Conservation (phyloP, 2,113 vertebrate genomes). For the Bos javanicus region DNA sequence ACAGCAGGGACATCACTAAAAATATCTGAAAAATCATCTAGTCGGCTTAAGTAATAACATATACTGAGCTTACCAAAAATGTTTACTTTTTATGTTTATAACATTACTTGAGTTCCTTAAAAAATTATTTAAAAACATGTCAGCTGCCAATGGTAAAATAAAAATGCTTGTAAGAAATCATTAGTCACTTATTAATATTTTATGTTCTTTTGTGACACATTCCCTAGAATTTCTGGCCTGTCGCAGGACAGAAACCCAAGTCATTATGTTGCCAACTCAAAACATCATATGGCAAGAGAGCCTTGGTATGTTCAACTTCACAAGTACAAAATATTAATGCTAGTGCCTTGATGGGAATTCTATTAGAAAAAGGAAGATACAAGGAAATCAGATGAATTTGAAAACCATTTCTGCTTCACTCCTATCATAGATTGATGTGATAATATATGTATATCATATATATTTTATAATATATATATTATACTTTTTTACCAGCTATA, state of each 20-base stretch:
- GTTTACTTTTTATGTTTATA: neutral
- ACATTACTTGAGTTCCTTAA: neutral
- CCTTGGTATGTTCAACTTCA: neutral
- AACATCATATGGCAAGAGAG: neutral
- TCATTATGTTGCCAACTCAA: neutral
- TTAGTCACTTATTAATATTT: neutral
- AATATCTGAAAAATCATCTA: neutral
- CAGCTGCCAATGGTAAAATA: neutral
- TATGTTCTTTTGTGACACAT: neutral
- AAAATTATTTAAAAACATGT: slow-evolving; percentile 18
- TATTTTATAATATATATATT: neutral
- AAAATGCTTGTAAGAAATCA: neutral
- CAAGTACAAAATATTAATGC: neutral
- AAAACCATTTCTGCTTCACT: neutral
- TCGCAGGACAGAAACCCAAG: neutral
- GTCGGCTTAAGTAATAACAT: neutral
- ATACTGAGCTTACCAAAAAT: neutral
- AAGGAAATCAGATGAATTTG: neutral
- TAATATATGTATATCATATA: neutral
- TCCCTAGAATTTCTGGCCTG: neutral
- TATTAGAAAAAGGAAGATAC: neutral
- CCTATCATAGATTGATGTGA: neutral
- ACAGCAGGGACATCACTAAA: neutral
- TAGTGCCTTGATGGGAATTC: neutral
- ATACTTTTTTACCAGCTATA: slow-evolving; percentile 88